Conservation (phyloP, 92 coral and sea anemone species). For the Umimayanthus chanpuru region DNA sequence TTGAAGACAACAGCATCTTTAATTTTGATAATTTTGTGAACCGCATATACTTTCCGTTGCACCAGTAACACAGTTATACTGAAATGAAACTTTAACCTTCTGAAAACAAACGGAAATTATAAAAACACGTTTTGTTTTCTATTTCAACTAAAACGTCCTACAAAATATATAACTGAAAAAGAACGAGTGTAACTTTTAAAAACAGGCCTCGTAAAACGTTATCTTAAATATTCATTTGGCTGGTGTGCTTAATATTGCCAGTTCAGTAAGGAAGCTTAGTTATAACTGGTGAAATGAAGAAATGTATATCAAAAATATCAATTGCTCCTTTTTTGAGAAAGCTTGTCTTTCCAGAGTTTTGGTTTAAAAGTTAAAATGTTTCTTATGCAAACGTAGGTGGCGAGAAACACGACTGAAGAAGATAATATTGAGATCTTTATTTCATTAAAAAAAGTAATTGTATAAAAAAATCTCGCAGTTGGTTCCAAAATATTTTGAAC, state of each 20-base stretch:
- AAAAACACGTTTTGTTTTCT: too few relatives aligned
- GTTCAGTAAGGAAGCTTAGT: neutral
- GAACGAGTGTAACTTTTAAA: neutral
- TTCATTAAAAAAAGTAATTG: constrained; percentile 1
- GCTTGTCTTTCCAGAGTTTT: too few relatives aligned
- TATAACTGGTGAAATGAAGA: too few relatives aligned
- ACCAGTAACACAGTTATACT: too few relatives aligned
- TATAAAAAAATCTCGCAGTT: neutral
- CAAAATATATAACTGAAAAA: neutral
- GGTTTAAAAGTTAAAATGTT: neutral
- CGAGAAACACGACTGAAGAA: neutral
- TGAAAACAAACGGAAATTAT: neutral
- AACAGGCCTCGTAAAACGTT: too few relatives aligned
- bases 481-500: constrained; percentile 8
- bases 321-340: neutral
- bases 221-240: neutral
- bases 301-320: neutral
- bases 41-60: too few relatives aligned
- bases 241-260: neutral
- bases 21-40: too few relatives aligned
- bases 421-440: neutral
- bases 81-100: neutral
- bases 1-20: too few relatives aligned
- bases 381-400: neutral
- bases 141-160: neutral